phyloP scores from a whole-genome alignment of 2,797 vertebrate species.

The Amblyopsis hoosieri region DNA sequence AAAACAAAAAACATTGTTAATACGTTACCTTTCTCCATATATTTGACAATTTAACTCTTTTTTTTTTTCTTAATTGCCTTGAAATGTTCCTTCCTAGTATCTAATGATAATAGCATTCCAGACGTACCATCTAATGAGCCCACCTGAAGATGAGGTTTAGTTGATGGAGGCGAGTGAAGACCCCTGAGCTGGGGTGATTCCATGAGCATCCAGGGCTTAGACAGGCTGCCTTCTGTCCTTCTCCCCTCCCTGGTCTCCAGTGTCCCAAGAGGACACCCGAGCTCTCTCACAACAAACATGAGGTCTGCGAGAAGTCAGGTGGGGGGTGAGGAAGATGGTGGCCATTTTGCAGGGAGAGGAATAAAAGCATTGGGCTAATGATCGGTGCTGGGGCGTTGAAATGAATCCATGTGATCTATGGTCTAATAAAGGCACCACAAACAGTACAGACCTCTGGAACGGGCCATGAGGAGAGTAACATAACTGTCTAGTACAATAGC shows the following conservation, averaged over 20 bases:
- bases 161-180: constrained; percentile 13
- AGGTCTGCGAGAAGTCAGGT: constrained; percentile 39
- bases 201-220: constrained; percentile 49
- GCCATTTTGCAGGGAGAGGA: constrained; percentile 16
- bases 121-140: constrained; percentile 23
- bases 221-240: constrained; percentile 32
- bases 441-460: constrained; percentile 8
- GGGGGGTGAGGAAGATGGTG: constrained; percentile 28
- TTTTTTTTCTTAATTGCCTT: too few relatives aligned
- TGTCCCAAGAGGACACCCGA: constrained; percentile 29
- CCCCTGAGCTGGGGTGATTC: constrained; percentile 32
- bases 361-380: constrained; percentile 20
- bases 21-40: too few relatives aligned
- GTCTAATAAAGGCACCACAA: constrained; percentile 24
- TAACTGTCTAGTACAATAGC: too few relatives aligned
- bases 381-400: constrained; percentile 35
- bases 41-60: too few relatives aligned
- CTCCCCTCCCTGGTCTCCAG: constrained; percentile 54
- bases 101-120: not conserved
- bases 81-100: not conserved
- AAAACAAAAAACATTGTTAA: not conserved
- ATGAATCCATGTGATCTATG: constrained; percentile 44
- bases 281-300: constrained; percentile 58
- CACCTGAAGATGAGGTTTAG: constrained; percentile 51
- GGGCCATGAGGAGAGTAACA: not conserved